Evolutionary conservation across 2,888 invertebrate genomes (phyloP).

Genomic region (Mythimna pallens): DNA sequence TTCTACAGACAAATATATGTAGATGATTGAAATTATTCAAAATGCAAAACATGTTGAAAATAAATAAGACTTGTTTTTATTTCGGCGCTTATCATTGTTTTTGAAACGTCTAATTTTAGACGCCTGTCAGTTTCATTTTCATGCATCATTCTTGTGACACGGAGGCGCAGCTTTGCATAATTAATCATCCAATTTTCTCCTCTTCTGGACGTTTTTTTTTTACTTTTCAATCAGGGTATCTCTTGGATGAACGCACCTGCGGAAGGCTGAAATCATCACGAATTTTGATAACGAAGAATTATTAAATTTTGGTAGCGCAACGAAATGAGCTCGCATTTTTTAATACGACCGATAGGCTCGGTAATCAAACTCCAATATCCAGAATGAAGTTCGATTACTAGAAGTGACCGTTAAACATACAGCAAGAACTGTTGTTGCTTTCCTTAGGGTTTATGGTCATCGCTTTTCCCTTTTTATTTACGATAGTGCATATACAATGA

Average conservation of each 20-base stretch:
- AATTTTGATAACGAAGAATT: slow-evolving; percentile 23
- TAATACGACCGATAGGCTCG: slow-evolving; percentile 67
- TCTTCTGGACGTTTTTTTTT: slow-evolving; percentile 15
- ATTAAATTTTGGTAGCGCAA: slow-evolving; percentile 39
- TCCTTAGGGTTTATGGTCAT: slow-evolving; percentile 57
- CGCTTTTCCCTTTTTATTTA: slow-evolving; percentile 54
- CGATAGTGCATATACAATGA: slow-evolving; percentile 16
- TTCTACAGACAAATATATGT: slow-evolving; percentile 7
- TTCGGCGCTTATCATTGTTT: slow-evolving; percentile 24
- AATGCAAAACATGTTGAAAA: slow-evolving; percentile 4
- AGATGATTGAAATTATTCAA: slow-evolving; percentile 13
- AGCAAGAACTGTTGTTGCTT: slow-evolving; percentile 55
- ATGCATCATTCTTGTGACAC: slow-evolving; percentile 48
- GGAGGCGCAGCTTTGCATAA: slow-evolving; percentile 48
- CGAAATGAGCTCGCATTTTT: slow-evolving; percentile 36
- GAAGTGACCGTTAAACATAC: slow-evolving; percentile 72
- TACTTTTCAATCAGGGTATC: slow-evolving; percentile 32
- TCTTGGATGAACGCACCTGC: slow-evolving; percentile 18
- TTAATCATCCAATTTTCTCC: slow-evolving; percentile 49
- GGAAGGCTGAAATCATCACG: slow-evolving; percentile 17
- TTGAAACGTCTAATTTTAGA: slow-evolving; percentile 40
- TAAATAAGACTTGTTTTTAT: slow-evolving; percentile 19
- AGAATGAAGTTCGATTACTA: slow-evolving; percentile 74
- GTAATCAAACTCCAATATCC: slow-evolving; percentile 74
- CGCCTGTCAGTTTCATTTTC: slow-evolving; percentile 38